Conservation (phyloP, 1,140 invertebrate genomes). For the Pinna nobilis region DNA sequence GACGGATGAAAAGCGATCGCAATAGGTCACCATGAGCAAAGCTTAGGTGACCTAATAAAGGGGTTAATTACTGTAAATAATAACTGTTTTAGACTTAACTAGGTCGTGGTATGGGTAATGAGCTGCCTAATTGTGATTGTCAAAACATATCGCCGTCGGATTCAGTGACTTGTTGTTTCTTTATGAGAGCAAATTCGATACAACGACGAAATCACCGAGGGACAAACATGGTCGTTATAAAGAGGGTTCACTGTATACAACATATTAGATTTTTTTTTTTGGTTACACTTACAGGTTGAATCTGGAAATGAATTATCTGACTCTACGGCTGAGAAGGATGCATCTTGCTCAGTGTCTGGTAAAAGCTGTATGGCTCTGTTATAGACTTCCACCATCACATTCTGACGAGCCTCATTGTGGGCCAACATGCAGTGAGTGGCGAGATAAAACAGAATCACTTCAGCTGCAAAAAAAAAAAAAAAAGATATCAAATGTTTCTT, state of each 20-base stretch:
- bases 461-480: slow-evolving; percentile 51
- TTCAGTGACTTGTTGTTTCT: not conserved
- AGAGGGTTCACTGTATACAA: too few species aligned
- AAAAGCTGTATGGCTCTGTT: slow-evolving; percentile 49
- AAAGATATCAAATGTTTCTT: not conserved
- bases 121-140: too few species aligned
- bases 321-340: not conserved
- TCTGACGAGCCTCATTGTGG: slow-evolving; percentile 63
- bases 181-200: not conserved
- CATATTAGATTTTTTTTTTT: not conserved
- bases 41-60: too few species aligned
- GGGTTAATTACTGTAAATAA: too few species aligned
- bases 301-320: slow-evolving; percentile 29
- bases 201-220: too few species aligned
- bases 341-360: slow-evolving; percentile 4
- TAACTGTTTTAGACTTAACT: too few species aligned
- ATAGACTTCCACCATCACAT: slow-evolving; percentile 58
- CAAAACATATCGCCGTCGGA: too few species aligned
- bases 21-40: too few species aligned
- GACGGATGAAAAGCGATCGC: too few species aligned
- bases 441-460: slow-evolving; percentile 66
- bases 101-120: too few species aligned
- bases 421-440: slow-evolving; percentile 66
- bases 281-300: slow-evolving; percentile 18
- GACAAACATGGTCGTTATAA: too few species aligned